Conservation (phyloP, 2,888 invertebrate species). For the Philaethria dido region DNA sequence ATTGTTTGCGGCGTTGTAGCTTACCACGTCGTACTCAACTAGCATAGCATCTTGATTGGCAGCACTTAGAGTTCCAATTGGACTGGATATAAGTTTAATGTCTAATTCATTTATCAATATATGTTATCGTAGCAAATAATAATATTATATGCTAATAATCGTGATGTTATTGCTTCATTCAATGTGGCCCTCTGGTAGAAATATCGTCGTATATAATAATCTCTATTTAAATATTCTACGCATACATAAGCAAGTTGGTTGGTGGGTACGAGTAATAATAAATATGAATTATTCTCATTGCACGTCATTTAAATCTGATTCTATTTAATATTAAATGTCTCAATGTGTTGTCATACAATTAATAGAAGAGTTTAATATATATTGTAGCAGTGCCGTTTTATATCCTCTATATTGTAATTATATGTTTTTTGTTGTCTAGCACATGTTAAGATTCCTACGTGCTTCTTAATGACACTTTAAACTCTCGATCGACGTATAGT, state of each 20-base stretch:
- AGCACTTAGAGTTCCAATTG: neutral
- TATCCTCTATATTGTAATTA: neutral
- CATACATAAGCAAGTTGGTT: neutral
- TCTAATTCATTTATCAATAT: slow-evolving; percentile 1
- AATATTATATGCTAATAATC: slow-evolving; percentile 8
- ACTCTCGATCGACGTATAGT: neutral
- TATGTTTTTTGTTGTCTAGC: neutral
- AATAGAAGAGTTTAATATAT: neutral
- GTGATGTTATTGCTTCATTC: slow-evolving; percentile 6
- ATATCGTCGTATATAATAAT: slow-evolving; percentile 4
- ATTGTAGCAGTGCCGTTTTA: neutral
- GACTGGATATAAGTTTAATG: neutral
- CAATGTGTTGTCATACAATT: neutral
- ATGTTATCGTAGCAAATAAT: neutral
- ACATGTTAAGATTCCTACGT: neutral
- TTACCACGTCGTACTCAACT: neutral
- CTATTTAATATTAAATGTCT: neutral
- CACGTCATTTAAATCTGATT: neutral
- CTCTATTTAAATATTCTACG: neutral
- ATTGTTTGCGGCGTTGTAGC: neutral
- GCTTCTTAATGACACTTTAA: neutral
- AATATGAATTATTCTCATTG: neutral
- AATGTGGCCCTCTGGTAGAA: neutral
- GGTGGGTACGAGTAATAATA: too few relatives aligned
- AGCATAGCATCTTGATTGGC: neutral